Evolutionary conservation across 2,113 vertebrate species (phyloP), one percentile per base, ranked within the genome.

Genomic region (Charadrius vociferus): DNA sequence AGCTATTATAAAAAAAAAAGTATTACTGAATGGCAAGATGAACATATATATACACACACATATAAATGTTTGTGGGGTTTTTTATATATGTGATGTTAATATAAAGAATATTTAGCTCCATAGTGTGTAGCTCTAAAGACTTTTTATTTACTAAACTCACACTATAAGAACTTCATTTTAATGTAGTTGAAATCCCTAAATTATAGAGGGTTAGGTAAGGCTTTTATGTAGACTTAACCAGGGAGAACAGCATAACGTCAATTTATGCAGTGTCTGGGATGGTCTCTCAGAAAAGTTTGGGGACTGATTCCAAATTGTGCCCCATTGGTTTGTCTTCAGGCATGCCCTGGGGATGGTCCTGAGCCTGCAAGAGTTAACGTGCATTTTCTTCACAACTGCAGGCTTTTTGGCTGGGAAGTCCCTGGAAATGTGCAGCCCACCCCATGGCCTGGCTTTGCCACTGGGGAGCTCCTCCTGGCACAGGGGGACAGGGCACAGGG

Each of bases 361-460:
- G 14, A 79, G 12, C 45, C 61, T 45, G 7, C 22, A n/a, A 50
- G 13, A 53, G 22, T 29, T 45, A 63, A 37, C 2, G 6, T 8
- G 3, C 1, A 0, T 15, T 83, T 83, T 58, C 19, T 27, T 53
- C 8, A 11, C 4, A 43, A 13, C 11, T 22, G 8, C 10, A 70
- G 58, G 6, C 2, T 56, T 56, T 66, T 86, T 56, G n/a, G 12
- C 29, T 8, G 1, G 6, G 29, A 80, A 5, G 6, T 20, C 43
- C 24, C 20, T 68, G 43, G 8, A 22, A 27, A 6, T 3, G 6
- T n/a, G 26, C 30, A 58, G 26, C 34, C 24, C 6, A 0, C 41
- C n/a, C 41, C 26, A 3, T 36, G 39, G 17, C 24, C 20, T 45
- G 9, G 2, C 53, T 50, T 5, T 30, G 53, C 22, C 1, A 0